These are phyloP conservation scores for Carterocephalus palaemon DNA, from an alignment of 2,888 invertebrate genomes.

Conservation along the genomic window DNA sequence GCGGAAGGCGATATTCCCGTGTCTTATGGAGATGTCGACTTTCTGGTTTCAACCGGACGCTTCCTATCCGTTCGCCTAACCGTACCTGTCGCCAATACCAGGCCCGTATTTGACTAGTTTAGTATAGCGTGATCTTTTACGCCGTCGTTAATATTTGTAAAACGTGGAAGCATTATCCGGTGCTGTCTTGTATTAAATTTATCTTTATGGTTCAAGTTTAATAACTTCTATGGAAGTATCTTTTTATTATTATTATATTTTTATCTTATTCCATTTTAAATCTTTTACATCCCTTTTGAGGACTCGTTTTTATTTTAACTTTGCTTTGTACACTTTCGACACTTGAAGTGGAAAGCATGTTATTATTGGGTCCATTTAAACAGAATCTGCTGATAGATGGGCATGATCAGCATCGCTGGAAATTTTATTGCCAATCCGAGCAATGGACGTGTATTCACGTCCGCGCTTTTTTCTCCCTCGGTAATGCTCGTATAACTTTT, in stretches of 20 bases:
- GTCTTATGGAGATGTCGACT: constrained; percentile 74
- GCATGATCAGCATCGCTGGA: constrained; percentile 46
- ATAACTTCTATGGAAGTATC: constrained; percentile 12
- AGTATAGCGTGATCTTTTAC: constrained; percentile 33
- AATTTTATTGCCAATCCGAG: constrained; percentile 45
- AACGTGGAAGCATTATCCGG: constrained; percentile 16
- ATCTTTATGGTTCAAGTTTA: constrained; percentile 19
- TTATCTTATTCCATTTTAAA: no score
- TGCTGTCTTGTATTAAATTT: constrained; percentile 13
- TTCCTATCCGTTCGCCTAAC: constrained; percentile 62
- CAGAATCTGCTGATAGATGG: constrained; percentile 44
- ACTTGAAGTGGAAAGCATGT: constrained; percentile 35
- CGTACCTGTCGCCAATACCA: constrained; percentile 40
- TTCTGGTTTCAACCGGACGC: constrained; percentile 66
- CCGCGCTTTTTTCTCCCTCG: constrained; percentile 48
- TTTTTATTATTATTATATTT: no score
- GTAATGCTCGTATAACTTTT: constrained; percentile 61
- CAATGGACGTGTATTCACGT: constrained; percentile 47
- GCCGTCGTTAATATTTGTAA: constrained; percentile 11
- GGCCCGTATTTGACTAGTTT: constrained; percentile 40
- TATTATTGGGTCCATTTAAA: constrained; percentile 35
- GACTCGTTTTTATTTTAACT: constrained; percentile 8
- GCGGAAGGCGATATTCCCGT: constrained; percentile 77
- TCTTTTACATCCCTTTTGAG: not conserved
- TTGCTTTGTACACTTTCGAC: constrained; percentile 6